Base-by-base conservation (phyloP, 2,797 vertebrate species). In the Pelodytes ibericus region DNA sequence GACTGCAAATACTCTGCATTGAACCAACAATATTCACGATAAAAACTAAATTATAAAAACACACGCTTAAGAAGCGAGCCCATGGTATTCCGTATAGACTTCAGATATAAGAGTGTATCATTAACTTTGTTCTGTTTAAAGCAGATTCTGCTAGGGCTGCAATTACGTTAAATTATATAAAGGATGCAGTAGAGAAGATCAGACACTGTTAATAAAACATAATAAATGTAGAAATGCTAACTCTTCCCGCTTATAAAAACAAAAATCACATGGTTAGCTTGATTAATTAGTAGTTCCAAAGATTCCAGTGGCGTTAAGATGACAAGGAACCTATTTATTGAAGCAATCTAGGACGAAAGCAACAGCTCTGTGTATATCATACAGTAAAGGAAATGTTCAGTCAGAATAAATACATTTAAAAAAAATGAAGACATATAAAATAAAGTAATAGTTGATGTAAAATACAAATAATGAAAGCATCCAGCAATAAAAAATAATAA, bases 181-280 rank as follows among this genome's bases (percentile, higher is more conserved):
- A 75, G 51, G 49, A 83, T 79, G 2, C 65, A 86, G 75, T 73
- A 47, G 13, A 24, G 36, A 2, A 39, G 41, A 60, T 57, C 5
- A 5, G 66, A 73, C 81, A 80, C 75, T 68, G 72, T 80, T 74
- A 80, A 82, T 41, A 74, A 80, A 64, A 9, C 36, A 77, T 25
- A 25, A 80, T 66, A 59, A 24, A 31, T 31, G 2, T 66, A 68
- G 62, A 74, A 13, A 26, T 36, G 61, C 20, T 3, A 64, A 7
- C 0, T 0, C 65, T 82, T 79, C 76, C 29, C 74, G 20, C 4
- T 1, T 56, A 75, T 22, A 77, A 20, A 71, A 66, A 75, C 66
- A 71, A 73, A 77, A 67, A 31, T 18, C 39, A 31, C 36, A 56
- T 4, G 57, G 25, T 13, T 75, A 18, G 1, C 27, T 59, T 27